Evolutionary conservation across 2,888 invertebrate species (phyloP), one percentile per base, ranked within the genome.

Genomic region (Spisula solida): DNA sequence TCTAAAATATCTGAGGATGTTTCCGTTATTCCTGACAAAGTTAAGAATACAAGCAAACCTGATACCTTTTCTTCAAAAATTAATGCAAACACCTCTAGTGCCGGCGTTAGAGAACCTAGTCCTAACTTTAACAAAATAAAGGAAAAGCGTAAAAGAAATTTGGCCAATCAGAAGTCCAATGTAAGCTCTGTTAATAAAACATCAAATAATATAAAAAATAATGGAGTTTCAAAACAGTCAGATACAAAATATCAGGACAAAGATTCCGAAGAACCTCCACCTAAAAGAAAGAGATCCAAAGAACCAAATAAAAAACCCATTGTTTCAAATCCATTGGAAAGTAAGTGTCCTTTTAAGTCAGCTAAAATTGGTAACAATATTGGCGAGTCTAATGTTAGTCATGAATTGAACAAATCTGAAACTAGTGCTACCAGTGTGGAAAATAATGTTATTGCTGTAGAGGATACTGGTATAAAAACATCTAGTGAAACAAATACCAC

Each of bases 91-190:
- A 25, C 60, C n/a, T 66, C 60, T 4, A 66, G 25, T 6, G n/a
- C 25, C 0, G 60, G 29, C 34, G 41, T 80, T n/a, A 66, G 82
- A 70, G 82, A 82, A 66, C 66, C 47, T 48, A 83, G 83, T 83
- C 83, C 83, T 29, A 75, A 83, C 31, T 83, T 83, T 83, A 51
- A 75, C 29, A 48, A 83, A 51, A 83, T 87, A 31, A 87, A 87
- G 31, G 87, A 48, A 48, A 87, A 82, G 29, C 41, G 87, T n/a
- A 60, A 87, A 78, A 82, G 56, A 29, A 87, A 87, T 79, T 41
- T 87, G 20, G 47, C 41, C 29, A 78, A 34, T 41, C 47, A 34
- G 34, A 78, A 34, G 34, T 78, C 78, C 31, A 78, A 78, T 41
- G 34, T 10, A 34, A 47, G 5, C 16, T 20, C 56, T 31, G 34